Evolutionary conservation across 2,888 invertebrate genomes (phyloP).

Genomic region (Hylaea fasciaria): DNA sequence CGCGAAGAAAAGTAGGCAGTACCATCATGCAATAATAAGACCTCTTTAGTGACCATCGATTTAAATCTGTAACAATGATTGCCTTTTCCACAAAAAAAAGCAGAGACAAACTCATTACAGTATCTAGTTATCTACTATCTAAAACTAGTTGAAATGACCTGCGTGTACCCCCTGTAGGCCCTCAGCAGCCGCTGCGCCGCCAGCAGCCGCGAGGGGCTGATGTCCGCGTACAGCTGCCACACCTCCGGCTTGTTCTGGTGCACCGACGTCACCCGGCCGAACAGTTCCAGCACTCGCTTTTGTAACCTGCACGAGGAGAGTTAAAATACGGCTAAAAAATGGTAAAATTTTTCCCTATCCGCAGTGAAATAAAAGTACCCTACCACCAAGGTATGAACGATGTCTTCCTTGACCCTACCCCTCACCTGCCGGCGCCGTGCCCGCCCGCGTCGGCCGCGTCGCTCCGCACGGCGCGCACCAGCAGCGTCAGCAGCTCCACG

Average conservation of each 20-base stretch:
- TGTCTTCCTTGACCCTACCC: no score
- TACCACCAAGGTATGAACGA: no score
- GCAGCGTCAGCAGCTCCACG: constrained; percentile 88
- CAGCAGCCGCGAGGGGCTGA: constrained; percentile 86
- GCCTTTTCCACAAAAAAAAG: no score
- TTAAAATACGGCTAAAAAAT: not conserved
- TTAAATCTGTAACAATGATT: no score
- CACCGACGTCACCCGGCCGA: constrained; percentile 89
- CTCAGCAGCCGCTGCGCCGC: constrained; percentile 90
- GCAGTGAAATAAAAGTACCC: no score
- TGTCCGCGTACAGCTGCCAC: constrained; percentile 93
- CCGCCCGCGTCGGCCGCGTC: constrained; percentile 87
- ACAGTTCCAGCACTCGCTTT: constrained; percentile 87
- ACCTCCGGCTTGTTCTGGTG: constrained; percentile 88
- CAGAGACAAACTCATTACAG: no score
- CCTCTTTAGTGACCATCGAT: no score
- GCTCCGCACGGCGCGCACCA: constrained; percentile 88
- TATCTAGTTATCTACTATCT: no score
- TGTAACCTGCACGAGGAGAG: constrained; percentile 62
- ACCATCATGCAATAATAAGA: no score
- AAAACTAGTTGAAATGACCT: constrained; percentile 63
- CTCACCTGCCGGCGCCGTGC: constrained; percentile 72
- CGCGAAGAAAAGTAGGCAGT: no score
- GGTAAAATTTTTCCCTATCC: no score
- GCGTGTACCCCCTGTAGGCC: constrained; percentile 90